Percentiles rank a stretch among this genome's conserved stretches.
These are phyloP conservation scores for Physella acuta DNA, from an alignment of 1,140 invertebrate genomes.

Conservation along the genomic window DNA sequence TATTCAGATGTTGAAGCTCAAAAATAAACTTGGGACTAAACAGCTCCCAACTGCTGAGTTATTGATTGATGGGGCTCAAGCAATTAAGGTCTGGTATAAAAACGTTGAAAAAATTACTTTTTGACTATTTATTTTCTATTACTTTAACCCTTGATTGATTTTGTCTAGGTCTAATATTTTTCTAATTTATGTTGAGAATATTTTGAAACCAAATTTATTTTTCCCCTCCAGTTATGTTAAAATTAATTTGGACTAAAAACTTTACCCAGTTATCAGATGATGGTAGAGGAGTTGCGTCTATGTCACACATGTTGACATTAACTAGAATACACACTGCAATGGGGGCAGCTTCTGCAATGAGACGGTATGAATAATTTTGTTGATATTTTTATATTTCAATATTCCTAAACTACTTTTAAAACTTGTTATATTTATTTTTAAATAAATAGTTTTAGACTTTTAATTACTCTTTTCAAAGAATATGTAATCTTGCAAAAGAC, in stretches of 20 bases:
- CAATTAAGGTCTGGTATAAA: slow-evolving; percentile 55
- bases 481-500: slow-evolving; percentile 64
- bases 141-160: too few species aligned
- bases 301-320: slow-evolving; percentile 67
- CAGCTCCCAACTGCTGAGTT: slow-evolving; percentile 70
- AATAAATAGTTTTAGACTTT: too few species aligned
- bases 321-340: slow-evolving; percentile 68
- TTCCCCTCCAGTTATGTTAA: not conserved
- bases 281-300: slow-evolving; percentile 65
- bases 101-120: too few species aligned
- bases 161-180: too few species aligned
- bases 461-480: slow-evolving; percentile 54
- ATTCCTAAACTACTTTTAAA: too few species aligned
- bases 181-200: too few species aligned
- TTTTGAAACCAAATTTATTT: not conserved
- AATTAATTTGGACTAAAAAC: too few species aligned
- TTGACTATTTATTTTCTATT: too few species aligned
- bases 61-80: slow-evolving; percentile 64
- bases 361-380: slow-evolving; percentile 58
- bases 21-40: slow-evolving; percentile 67
- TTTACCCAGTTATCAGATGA: slow-evolving; percentile 60
- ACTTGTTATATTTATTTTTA: too few species aligned
- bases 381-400: too few species aligned
- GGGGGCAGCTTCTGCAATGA: slow-evolving; percentile 61
- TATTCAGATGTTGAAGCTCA: slow-evolving; percentile 65